Base-by-base conservation (phyloP, 2,113 vertebrate species). In the Coracopsis vasa region DNA sequence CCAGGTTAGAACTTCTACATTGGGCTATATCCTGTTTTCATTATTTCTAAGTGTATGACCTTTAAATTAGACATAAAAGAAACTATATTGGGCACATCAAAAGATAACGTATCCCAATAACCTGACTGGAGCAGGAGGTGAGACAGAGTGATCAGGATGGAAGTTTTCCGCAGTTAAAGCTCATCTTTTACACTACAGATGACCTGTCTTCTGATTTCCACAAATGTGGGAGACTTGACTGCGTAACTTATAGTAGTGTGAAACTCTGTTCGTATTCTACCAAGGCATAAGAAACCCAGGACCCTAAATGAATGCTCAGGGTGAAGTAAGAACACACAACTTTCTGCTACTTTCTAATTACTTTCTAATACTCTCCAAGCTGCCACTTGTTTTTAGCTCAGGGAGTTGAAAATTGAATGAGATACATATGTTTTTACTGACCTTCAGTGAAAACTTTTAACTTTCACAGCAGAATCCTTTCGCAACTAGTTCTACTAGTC, bases 131-230 rank as follows among this genome's bases (percentile, higher is more conserved):
- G 29, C 60, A 56, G 60, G 17, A 79, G 24, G 31, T 37, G 33
- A 42, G 44, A 42, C 41, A 25, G 0, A 2, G n/a, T 64, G 18
- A 69, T 64, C 2, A 1, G 35, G 25, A 17, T 33, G 42, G 29
- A 58, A 42, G 31, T 42, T 53, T 91, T 84, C 27, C 80, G 31
- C 39, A 10, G 19, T 69, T 80, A 53, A 65, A 70, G n/a, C 14
- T 88, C 18, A n/a, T 80, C 42, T 88, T 86, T n/a, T 53, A 19
- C 31, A 19, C 35, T 58, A 42, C 23, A 20, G 29, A 37, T 88
- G 16, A 41, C 23, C 44, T 60, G 45, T 60, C 44, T 33, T 88
- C 73, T 48, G 19, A 47, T 74, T 85, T 75, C 41, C 39, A 65
- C 17, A 80, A 58, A 29, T 58, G 33, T 56, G 20, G n/a, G 69